Base-by-base conservation (phyloP, 2,113 vertebrate genomes). In the Columbina picui region DNA sequence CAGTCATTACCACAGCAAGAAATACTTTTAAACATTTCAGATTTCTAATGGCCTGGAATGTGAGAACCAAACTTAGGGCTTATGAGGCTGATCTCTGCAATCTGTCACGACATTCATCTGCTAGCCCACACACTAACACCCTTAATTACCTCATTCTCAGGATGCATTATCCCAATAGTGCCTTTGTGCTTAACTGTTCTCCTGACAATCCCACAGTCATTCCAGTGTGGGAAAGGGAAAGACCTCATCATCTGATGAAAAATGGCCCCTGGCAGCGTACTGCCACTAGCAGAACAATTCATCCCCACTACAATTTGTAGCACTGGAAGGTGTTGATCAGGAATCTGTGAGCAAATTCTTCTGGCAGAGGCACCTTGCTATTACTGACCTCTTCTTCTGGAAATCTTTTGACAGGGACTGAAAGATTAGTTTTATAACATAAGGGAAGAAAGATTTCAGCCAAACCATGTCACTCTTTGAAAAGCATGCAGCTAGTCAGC, bases 141-240 rank as follows among this genome's bases (percentile, higher is more conserved):
- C 32, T 65, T n/a, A 55, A 29, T 75, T 71, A 52, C 14, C 73
- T 85, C 4, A 53, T 74, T 84, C 32, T 74, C 19, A 29, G 19
- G 21, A 61, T 61, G 16, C 45, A 49, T 49, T 52, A 73, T 74
- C 17, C 45, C 30, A n/a, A 9, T 10, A 69, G 11, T 19, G 45
- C 27, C 12, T 23, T 41, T 57, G 69, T 45, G 34, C 67, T 83
- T 78, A 50, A 38, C 38, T 61, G 9, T 39, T 32, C 29, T 57
- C 34, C 39, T 55, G 25, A 50, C 17, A 81, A 61, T 22, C 25
- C 29, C 41, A 17, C 0, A 0, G 20, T 75, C 32, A 50, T 59
- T 81, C 23, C 47, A 32, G 13, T 6, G 25, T 21, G 47, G 34
- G 19, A 64, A 61, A 83, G 10, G 20, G 14, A 56, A 64, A 80